Evolutionary conservation across 2,888 invertebrate species (phyloP), one percentile per base, ranked within the genome.

Genomic region (Leptothorax acervorum): DNA sequence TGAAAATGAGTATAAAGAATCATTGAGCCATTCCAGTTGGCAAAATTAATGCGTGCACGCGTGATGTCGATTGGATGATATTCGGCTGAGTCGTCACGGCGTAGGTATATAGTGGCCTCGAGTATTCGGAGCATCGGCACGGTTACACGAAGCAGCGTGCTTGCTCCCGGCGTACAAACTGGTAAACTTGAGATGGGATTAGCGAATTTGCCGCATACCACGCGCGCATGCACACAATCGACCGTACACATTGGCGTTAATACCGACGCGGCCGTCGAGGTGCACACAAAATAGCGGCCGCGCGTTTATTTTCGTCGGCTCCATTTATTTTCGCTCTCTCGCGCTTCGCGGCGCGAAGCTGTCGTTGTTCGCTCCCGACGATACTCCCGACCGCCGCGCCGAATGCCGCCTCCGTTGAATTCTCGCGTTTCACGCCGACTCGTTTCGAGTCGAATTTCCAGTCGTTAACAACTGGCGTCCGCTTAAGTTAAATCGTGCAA

Each of bases 291-390:
- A 92, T 92, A 92, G 88, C 86, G 86, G 86, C 90, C 88, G 76
- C 74, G 65, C 63, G 82, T 88, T 90, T 93, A 93, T 92, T 93
- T 91, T 89, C 74, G 89, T 89, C 89, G 88, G 87, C 88, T 88
- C 87, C 84, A 88, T 91, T 93, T 92, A 92, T 92, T 93, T 92
- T 91, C 85, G 90, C 88, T 85, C 87, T 79, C 71, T 45, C 74
- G 73, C 79, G 70, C 70, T 70, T 84, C 85, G 79, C 86, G 12
- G 31, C 76, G 48, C 71, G 51, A 9, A 55, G 28, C 65, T n/a
- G 51, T 57, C 68, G 74, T 31, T 53, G 23, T 73, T 74, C 5
- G 3, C 28, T 15, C 42, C 35, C 55, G 53, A 42, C 53, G 53
- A 66, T 68, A 31, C 23, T 78, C 45, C 31, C 42, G 53, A 42